These are phyloP conservation scores for Copsychus sechellarum DNA, from an alignment of 2,113 vertebrate genomes.

Conservation along the genomic window DNA sequence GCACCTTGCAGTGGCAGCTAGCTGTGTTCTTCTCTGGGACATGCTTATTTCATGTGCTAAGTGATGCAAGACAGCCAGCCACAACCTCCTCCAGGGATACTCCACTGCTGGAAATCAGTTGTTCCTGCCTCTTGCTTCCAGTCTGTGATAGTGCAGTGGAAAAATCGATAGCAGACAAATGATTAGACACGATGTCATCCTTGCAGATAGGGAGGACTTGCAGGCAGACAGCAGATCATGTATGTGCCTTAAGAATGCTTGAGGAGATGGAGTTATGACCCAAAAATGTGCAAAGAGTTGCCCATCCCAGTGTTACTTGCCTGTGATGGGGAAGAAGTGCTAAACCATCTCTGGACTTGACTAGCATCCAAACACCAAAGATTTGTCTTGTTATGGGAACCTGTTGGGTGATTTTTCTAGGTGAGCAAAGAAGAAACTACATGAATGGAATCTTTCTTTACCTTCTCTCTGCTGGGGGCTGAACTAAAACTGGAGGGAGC, in stretches of 20 bases:
- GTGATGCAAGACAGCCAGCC: background rate
- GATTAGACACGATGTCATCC: conserved; percentile 56
- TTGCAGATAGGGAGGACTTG: conserved; percentile 27
- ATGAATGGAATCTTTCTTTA: background rate
- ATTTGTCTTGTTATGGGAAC: background rate
- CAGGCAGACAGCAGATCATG: conserved; percentile 12
- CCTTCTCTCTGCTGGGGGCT: background rate
- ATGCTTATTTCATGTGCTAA: background rate
- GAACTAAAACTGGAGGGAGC: background rate
- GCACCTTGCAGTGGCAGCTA: background rate
- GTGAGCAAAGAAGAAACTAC: background rate
- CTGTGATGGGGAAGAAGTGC: background rate
- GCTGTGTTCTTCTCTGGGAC: background rate
- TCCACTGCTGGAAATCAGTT: background rate
- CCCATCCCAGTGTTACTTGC: background rate
- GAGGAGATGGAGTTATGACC: background rate
- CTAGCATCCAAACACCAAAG: background rate
- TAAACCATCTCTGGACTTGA: background rate
- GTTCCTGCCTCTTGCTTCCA: background rate
- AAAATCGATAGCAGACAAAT: conserved; percentile 6
- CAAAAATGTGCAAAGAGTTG: conserved; percentile 15
- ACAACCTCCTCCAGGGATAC: background rate
- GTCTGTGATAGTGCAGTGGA: background rate
- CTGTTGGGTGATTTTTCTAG: background rate
- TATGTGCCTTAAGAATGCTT: conserved; percentile 31